These are phyloP conservation scores for Picathartes gymnocephalus DNA, from an alignment of 2,113 vertebrate genomes.

Conservation along the genomic window DNA sequence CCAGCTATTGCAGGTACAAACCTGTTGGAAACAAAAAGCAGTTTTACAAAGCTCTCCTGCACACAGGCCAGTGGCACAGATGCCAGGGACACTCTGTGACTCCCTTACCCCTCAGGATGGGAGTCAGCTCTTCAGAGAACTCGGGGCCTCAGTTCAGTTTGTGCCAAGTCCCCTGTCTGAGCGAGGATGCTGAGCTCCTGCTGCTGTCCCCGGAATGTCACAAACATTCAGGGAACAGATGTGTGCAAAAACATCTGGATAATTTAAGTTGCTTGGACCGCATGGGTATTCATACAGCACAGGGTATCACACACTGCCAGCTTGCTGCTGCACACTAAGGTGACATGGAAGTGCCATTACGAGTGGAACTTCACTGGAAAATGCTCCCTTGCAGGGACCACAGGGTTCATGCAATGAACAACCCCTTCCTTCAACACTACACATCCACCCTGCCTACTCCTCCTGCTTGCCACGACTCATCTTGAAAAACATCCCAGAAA, in stretches of 20 bases:
- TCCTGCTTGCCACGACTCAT: background rate
- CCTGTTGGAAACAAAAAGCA: background rate
- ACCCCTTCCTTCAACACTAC: background rate
- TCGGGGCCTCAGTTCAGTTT: rapidly evolving
- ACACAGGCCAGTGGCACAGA: background rate
- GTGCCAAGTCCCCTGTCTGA: background rate
- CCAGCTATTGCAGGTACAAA: slow-evolving; percentile 1
- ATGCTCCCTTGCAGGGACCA: background rate
- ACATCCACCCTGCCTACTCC: background rate
- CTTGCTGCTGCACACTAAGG: background rate
- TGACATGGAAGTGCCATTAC: rapidly evolving
- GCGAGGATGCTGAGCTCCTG: background rate
- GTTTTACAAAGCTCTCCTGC: background rate
- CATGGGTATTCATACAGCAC: rapidly evolving
- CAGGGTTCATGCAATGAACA: rapidly evolving
- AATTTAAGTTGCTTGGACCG: background rate
- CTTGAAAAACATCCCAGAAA: background rate
- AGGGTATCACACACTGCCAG: background rate
- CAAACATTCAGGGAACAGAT: background rate
- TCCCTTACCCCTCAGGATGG: background rate
- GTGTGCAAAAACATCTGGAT: background rate
- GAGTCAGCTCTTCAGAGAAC: background rate
- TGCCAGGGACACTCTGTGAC: rapidly evolving
- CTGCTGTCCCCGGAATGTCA: background rate
- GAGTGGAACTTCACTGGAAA: background rate